These are phyloP conservation scores for Gymnoscopelus microlampas DNA, from an alignment of 2,797 vertebrate species.

Conservation along the genomic window DNA sequence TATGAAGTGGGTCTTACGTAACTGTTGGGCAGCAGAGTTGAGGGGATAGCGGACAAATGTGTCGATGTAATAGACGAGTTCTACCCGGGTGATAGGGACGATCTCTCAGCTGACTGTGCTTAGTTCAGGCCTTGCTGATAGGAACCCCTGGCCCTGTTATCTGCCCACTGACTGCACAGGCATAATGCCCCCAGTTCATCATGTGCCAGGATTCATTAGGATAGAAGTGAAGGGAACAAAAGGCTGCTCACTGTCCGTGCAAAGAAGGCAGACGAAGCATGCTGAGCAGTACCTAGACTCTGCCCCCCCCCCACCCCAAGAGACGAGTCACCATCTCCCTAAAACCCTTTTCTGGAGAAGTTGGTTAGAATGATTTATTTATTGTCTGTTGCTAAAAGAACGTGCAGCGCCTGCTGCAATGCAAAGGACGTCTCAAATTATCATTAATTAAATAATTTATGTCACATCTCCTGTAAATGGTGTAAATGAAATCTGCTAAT, in stretches of 20 bases:
- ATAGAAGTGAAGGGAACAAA: conserved; percentile 14
- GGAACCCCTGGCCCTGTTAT: conserved; percentile 33
- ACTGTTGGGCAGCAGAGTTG: conserved; percentile 21
- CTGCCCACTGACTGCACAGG: conserved; percentile 47
- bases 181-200: conserved; percentile 37
- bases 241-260: conserved; percentile 11
- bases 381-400: too few species aligned
- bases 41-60: conserved; percentile 37
- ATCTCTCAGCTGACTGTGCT: conserved; percentile 37
- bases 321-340: neutral
- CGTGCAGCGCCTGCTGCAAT: too few species aligned
- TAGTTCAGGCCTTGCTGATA: conserved; percentile 38
- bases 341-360: neutral
- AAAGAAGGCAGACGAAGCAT: conserved; percentile 10
- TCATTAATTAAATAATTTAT: too few species aligned
- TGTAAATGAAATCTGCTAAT: too few species aligned
- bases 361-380: too few species aligned
- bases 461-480: too few species aligned
- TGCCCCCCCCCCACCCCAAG: conserved; percentile 2
- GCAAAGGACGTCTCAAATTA: too few species aligned
- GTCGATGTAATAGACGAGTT: conserved; percentile 42
- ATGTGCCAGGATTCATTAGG: conserved; percentile 29
- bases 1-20: conserved; percentile 40
- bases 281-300: conserved; percentile 5
- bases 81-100: conserved; percentile 31